Conservation (phyloP, 2,888 invertebrate genomes). For the Graphium colonna region DNA sequence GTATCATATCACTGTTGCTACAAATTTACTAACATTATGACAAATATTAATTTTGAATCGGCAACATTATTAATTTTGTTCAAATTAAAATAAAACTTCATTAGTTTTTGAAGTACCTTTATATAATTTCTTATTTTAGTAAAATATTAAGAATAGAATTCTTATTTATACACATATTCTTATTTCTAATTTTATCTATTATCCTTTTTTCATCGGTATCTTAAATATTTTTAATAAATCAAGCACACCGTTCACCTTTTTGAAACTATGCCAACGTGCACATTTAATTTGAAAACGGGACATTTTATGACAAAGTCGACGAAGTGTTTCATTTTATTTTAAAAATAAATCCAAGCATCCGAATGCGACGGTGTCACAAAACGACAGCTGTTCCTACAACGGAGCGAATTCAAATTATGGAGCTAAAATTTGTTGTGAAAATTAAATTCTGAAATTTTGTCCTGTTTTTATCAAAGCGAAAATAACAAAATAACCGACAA, state of each 20-base stretch:
- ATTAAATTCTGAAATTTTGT: slow-evolving; percentile 26
- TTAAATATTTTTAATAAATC: background rate
- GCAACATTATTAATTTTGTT: no score
- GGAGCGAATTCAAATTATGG: slow-evolving; percentile 48
- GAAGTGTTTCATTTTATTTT: slow-evolving; percentile 36
- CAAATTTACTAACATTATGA: no score
- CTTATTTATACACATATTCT: no score
- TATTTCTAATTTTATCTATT: no score
- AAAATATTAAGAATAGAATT: no score
- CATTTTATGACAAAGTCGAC: slow-evolving; percentile 20
- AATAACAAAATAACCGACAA: slow-evolving; percentile 5
- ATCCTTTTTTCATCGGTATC: no score
- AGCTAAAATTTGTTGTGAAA: slow-evolving; percentile 44
- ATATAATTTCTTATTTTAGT: no score
- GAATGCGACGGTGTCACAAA: slow-evolving; percentile 34
- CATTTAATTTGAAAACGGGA: slow-evolving; percentile 16
- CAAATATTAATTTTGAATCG: no score
- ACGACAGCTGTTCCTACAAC: slow-evolving; percentile 50
- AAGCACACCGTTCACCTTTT: slow-evolving; percentile 29
- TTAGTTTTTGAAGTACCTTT: no score
- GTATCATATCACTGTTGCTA: no score
- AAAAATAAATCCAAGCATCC: slow-evolving; percentile 39
- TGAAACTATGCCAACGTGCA: slow-evolving; percentile 19
- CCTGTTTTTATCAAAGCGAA: slow-evolving; percentile 13
- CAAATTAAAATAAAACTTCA: no score